phyloP scores from a whole-genome alignment of 2,797 vertebrate genomes.

The Moxostoma hubbsi region DNA sequence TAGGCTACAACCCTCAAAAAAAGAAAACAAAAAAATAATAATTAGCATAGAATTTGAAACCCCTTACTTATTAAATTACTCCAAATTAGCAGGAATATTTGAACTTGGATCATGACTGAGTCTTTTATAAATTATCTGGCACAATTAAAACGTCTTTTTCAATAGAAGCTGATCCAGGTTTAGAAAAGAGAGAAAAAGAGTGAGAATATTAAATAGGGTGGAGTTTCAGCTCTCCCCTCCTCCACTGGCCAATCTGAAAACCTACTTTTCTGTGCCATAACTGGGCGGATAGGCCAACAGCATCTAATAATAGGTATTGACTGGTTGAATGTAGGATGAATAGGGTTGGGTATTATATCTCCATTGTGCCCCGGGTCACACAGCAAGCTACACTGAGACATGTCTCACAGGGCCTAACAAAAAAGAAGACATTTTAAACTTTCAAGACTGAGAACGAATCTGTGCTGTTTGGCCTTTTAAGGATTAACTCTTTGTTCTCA shows the following conservation, averaged over 20 bases:
- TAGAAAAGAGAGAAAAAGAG: conserved; percentile 8
- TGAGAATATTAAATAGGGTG: conserved; percentile 39
- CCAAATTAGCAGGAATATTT: conserved; percentile 6
- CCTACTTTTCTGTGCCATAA: conserved; percentile 75
- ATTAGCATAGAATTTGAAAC: background rate
- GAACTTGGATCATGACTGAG: too few relatives aligned
- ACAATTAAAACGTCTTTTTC: conserved; percentile 47
- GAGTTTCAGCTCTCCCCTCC: conserved; percentile 58
- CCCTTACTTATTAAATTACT: background rate
- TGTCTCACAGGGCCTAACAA: conserved; percentile 72
- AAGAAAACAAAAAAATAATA: background rate
- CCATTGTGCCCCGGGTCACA: conserved; percentile 74
- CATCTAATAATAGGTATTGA: conserved; percentile 89
- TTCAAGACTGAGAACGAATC: conserved; percentile 82
- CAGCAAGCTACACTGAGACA: conserved; percentile 69
- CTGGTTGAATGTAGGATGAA: conserved; percentile 86
- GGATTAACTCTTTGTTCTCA: conserved; percentile 81
- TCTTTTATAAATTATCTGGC: conserved; percentile 16
- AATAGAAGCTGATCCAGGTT: conserved; percentile 51
- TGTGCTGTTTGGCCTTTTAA: conserved; percentile 80
- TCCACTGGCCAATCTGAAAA: conserved; percentile 72
- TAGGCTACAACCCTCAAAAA: background rate
- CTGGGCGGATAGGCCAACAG: conserved; percentile 79
- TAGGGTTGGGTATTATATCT: conserved; percentile 84
- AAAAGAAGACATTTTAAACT: conserved; percentile 83